Conservation (phyloP, 2,797 vertebrate species). For the Rachycentron canadum region DNA sequence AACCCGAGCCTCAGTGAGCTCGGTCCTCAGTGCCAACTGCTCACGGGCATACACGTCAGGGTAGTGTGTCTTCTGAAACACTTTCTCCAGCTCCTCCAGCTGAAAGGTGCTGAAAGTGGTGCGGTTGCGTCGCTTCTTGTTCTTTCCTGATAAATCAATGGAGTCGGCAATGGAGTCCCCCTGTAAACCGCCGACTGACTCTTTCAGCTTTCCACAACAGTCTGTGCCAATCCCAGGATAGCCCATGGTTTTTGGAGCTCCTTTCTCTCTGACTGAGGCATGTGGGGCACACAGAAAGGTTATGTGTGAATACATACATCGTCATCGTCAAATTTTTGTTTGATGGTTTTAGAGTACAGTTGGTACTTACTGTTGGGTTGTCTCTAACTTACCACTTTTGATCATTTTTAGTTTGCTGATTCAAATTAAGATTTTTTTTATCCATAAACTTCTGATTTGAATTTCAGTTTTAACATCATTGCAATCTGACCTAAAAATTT, state of each 20-base stretch:
- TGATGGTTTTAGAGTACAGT: background rate
- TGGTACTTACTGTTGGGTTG: background rate
- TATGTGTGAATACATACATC: background rate
- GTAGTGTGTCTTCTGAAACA: conserved; percentile 96
- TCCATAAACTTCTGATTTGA: background rate
- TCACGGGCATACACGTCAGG: conserved; percentile 94
- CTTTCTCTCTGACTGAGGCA: conserved; percentile 86
- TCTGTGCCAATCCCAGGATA: conserved; percentile 85
- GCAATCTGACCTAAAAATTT: background rate
- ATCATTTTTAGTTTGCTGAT: background rate
- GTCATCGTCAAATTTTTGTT: background rate
- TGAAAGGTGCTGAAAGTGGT: conserved; percentile 96
- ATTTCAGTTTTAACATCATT: conserved; percentile 9
- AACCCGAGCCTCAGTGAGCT: conserved; percentile 94
- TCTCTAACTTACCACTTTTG: background rate
- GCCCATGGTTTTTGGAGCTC: conserved; percentile 82
- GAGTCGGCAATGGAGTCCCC: conserved; percentile 87
- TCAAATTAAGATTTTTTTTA: background rate
- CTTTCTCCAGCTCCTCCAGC: conserved; percentile 95
- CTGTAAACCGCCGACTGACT: conserved; percentile 75
- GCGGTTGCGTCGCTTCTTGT: conserved; percentile 94
- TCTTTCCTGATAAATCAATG: conserved; percentile 89
- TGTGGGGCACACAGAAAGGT: conserved; percentile 6
- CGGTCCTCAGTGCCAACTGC: conserved; percentile 92
- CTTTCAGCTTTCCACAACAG: conserved; percentile 86